These are phyloP conservation scores for Dynastes hyllus DNA, from an alignment of 2,888 invertebrate genomes.

Conservation along the genomic window DNA sequence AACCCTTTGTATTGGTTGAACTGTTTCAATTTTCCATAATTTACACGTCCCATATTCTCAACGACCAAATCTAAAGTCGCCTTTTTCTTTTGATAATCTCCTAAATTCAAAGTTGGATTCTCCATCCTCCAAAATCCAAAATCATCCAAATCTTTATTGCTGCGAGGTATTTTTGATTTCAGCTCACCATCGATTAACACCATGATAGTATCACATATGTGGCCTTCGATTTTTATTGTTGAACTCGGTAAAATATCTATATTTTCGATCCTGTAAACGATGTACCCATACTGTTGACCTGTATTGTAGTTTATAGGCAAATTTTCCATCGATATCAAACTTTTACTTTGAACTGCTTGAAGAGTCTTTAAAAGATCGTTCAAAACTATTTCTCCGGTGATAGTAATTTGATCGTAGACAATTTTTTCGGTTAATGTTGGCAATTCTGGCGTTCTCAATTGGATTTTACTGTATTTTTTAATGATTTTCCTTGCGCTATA, in stretches of 20 bases:
- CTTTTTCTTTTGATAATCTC: conserved; percentile 56
- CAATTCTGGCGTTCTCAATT: conserved; percentile 64
- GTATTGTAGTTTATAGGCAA: conserved; percentile 68
- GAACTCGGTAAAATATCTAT: conserved; percentile 62
- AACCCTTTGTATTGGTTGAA: conserved; percentile 69
- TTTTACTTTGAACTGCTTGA: conserved; percentile 51
- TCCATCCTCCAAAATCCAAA: conserved; percentile 69
- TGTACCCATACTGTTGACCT: conserved; percentile 76
- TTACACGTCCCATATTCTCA: conserved; percentile 90
- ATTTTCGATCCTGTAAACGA: conserved; percentile 71
- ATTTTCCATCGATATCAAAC: conserved; percentile 63
- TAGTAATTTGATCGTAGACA: conserved; percentile 60
- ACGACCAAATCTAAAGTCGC: conserved; percentile 71
- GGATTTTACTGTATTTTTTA: conserved; percentile 63
- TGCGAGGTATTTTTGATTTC: conserved; percentile 64
- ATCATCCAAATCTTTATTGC: conserved; percentile 62
- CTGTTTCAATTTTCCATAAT: conserved; percentile 70
- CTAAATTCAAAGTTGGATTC: conserved; percentile 64
- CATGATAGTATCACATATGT: conserved; percentile 72
- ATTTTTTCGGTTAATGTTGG: conserved; percentile 64
- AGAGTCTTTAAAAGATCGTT: conserved; percentile 52
- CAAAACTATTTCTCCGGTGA: conserved; percentile 46
- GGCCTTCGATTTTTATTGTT: conserved; percentile 66
- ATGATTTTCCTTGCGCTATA: conserved; percentile 77
- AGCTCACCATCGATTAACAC: conserved; percentile 70